Evolutionary conservation across 2,888 invertebrate species (phyloP).

Genomic region (Seira sanloemensis): DNA sequence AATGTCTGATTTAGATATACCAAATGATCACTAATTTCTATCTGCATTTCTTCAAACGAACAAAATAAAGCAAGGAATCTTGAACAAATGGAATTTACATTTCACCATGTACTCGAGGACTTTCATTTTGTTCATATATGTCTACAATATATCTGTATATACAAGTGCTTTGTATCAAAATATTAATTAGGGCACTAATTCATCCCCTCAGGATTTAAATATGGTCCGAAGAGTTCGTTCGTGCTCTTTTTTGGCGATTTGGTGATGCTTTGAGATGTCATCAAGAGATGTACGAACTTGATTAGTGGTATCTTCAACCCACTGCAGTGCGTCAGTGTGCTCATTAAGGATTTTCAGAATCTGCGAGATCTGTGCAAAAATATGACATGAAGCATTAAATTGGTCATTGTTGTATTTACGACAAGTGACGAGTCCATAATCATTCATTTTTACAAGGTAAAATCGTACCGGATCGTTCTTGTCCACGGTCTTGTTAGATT

Average conservation of each 20-base stretch:
- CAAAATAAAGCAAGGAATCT: too few relatives aligned
- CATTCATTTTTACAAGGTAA: too few relatives aligned
- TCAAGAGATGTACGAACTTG: constrained; percentile 87
- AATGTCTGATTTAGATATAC: constrained; percentile 2
- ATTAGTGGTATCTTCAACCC: constrained; percentile 91
- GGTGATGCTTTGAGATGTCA: constrained; percentile 84
- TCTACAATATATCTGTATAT: too few relatives aligned
- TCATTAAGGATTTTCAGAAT: constrained; percentile 95
- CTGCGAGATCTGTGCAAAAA: constrained; percentile 77
- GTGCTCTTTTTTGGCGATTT: constrained; percentile 84
- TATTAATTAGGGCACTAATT: too few relatives aligned
- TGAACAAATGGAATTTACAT: too few relatives aligned
- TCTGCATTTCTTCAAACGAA: neutral
- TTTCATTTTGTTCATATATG: too few relatives aligned
- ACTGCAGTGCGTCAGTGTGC: constrained; percentile 96
- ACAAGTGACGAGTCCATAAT: too few relatives aligned
- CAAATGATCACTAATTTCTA: neutral
- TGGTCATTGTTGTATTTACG: too few relatives aligned
- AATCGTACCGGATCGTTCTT: constrained; percentile 86
- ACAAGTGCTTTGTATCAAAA: neutral
- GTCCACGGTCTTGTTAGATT: constrained; percentile 89
- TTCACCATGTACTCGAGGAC: too few relatives aligned
- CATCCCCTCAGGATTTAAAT: constrained; percentile 76
- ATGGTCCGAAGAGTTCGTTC: constrained; percentile 83
- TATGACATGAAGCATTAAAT: neutral